Conservation (phyloP, 1,140 invertebrate species). For the Atta cephalotes region DNA sequence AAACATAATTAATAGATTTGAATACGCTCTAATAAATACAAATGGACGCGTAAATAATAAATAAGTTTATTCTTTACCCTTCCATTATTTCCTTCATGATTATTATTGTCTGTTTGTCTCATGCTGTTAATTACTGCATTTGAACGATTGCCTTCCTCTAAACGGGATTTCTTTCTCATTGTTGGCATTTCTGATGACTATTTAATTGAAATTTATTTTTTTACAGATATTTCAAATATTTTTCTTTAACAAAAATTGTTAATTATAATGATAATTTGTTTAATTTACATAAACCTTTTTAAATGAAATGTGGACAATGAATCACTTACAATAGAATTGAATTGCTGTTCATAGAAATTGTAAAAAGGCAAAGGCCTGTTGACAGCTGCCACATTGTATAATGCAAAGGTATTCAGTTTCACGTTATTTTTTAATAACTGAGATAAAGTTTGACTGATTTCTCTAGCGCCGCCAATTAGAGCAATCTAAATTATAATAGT, state of each 20-base stretch:
- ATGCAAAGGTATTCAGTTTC: constrained; percentile 30
- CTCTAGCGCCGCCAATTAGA: constrained; percentile 47
- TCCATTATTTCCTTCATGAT: constrained; percentile 4
- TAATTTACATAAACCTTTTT: neutral
- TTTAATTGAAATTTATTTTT: constrained; percentile 4
- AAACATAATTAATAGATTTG: neutral
- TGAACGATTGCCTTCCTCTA: neutral
- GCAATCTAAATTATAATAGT: neutral
- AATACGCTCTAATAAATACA: neutral
- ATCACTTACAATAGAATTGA: constrained; percentile 25
- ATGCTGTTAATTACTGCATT: neutral
- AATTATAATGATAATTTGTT: neutral
- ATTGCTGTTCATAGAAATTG: neutral
- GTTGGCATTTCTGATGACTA: constrained; percentile 36
- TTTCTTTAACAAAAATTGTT: neutral
- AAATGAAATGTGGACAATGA: neutral
- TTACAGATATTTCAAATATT: neutral
- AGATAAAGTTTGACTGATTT: constrained; percentile 48
- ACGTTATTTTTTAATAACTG: constrained; percentile 37
- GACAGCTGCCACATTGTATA: constrained; percentile 41
- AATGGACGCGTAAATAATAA: neutral
- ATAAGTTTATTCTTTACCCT: constrained; percentile 1
- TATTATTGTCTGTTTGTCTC: neutral
- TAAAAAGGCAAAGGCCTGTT: constrained; percentile 31
- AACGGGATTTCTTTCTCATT: constrained; percentile 17